Evolutionary conservation across 1,140 invertebrate genomes (phyloP).

Genomic region (Eumeta japonica): DNA sequence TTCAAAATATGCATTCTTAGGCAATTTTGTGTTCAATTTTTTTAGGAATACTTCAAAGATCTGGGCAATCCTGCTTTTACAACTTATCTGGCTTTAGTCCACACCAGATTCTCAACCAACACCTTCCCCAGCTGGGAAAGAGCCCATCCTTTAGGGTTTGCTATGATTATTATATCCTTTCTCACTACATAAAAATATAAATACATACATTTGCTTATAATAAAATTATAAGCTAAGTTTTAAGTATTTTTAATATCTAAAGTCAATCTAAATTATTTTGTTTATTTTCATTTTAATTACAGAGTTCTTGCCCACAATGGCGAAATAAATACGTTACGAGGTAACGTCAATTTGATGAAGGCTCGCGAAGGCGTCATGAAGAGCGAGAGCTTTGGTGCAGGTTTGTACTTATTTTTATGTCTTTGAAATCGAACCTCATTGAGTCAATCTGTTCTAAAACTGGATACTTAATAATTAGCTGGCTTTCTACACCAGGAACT

Average conservation of each 20-base stretch:
- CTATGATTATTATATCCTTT: background rate
- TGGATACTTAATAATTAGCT: too few relatives aligned
- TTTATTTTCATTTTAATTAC: constrained; percentile 15
- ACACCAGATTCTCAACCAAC: constrained; percentile 97
- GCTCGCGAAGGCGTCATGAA: constrained; percentile 98
- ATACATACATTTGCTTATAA: background rate
- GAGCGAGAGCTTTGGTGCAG: constrained; percentile 73
- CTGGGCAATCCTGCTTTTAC: constrained; percentile 78
- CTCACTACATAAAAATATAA: background rate
- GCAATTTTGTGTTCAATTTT: too few relatives aligned
- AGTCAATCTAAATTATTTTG: too few relatives aligned
- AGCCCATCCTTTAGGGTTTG: constrained; percentile 92
- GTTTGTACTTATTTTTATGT: constrained; percentile 22
- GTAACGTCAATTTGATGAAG: constrained; percentile 98
- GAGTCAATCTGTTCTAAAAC: too few relatives aligned
- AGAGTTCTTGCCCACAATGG: constrained; percentile 97
- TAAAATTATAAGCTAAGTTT: background rate
- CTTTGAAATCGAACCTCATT: too few relatives aligned
- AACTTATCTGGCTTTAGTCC: constrained; percentile 93
- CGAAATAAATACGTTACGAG: constrained; percentile 97
- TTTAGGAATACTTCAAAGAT: constrained; percentile 65
- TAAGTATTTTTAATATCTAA: background rate
- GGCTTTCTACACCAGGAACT: too few relatives aligned
- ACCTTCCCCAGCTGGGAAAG: constrained; percentile 99
- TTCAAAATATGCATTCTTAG: too few relatives aligned